Base-by-base conservation (phyloP, 2,888 invertebrate species). In the Pollenia griseotomentosa region DNA sequence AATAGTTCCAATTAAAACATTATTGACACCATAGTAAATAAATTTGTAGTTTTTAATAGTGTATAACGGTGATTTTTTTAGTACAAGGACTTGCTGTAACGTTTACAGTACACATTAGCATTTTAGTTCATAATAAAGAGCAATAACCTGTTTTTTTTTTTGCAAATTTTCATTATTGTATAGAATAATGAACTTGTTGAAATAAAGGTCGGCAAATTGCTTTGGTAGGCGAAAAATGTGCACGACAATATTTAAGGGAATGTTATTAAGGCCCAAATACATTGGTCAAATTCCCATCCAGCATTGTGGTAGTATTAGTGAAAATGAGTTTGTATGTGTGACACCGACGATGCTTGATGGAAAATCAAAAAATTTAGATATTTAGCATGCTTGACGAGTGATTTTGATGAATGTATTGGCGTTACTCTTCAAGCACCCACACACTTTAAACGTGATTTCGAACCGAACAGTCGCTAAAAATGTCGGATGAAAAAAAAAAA, bases 111-210 rank as follows among this genome's bases (percentile, higher is more conserved):
- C 46, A 6, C 33, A 33, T 33, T 33, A 33, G 6, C 33, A 33
- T 33, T 33, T 33, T 33, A 33, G 33, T 46, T 65, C 55, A 46
- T 61, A n/a, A 23, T 44, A 33, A 46, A 66, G 86, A 51, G 14
- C 79, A 86, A 71, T 83, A 75, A 83, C 74, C 79, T 80, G 44
- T 55, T 53, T 2, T 33, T 33, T 48, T 61, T 33, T 61, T 63
- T 70, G 77, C 77, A 40, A 48, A 83, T 48, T 46, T 86, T 44
- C 53, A 74, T 11, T 68, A 61, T 73, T 73, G 65, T 71, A 44
- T 71, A 44, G 82, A 78, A 65, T 73, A 86, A 82, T 82, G 82
- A 86, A 86, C 82, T 82, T 78, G 71, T 59, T 59, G 6, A 78
- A 70, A 33, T n/a, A 85, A 68, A 79, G 68, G 74, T 79, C 68